Evolutionary conservation across 2,888 invertebrate genomes (phyloP).

Genomic region (Sympetrum striolatum): DNA sequence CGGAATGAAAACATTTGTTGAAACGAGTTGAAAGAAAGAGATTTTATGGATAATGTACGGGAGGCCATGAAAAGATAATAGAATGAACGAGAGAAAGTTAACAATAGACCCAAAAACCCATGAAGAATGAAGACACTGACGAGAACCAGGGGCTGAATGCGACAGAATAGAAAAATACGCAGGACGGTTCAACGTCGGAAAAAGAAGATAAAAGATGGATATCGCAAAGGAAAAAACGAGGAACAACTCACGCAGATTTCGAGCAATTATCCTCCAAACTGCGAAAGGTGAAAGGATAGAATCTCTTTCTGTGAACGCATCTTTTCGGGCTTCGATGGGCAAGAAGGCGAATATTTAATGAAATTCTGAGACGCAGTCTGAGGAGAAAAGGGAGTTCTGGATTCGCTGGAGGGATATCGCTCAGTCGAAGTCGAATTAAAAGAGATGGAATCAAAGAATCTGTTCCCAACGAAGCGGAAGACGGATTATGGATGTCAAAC

Average conservation of each 20-base stretch:
- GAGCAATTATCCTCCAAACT: neutral
- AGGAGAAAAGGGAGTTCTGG: neutral
- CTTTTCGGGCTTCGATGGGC: neutral
- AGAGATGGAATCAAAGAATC: too few relatives aligned
- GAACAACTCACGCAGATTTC: neutral
- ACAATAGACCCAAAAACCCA: neutral
- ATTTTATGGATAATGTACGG: neutral
- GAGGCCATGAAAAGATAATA: neutral
- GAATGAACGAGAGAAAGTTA: neutral
- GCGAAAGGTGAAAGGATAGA: too few relatives aligned
- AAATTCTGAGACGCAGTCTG: neutral
- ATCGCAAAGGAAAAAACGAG: neutral
- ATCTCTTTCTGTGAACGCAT: too few relatives aligned
- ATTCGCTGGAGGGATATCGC: neutral
- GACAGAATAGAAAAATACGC: neutral
- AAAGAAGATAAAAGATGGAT: neutral
- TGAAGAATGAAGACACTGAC: neutral
- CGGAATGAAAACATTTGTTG: neutral
- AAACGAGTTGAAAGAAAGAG: too few relatives aligned
- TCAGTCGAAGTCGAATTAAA: too few relatives aligned
- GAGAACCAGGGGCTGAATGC: neutral
- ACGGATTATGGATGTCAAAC: too few relatives aligned
- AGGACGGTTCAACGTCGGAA: neutral
- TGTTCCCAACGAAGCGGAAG: too few relatives aligned
- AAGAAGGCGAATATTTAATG: neutral